A percentile compares a stretch with the other conserved stretches of the same genome.
phyloP scores from a whole-genome alignment of 2,113 vertebrate species.

The Alethe castanea region DNA sequence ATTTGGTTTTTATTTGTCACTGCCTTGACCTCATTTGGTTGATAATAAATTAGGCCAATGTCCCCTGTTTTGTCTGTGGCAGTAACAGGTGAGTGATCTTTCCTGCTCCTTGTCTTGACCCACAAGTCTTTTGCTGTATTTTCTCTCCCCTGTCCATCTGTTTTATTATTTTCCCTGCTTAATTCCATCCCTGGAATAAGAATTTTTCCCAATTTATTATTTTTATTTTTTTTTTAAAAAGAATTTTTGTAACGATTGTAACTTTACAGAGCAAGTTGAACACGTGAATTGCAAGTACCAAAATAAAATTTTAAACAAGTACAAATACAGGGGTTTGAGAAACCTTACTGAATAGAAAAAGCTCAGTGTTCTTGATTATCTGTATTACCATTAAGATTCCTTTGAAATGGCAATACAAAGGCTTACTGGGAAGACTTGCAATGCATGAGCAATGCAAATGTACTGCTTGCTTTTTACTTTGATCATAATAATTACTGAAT shows the following conservation, averaged over 20 bases:
- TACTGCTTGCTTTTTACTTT: background rate
- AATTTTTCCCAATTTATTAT: background rate
- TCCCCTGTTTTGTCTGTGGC: background rate
- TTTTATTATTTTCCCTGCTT: background rate
- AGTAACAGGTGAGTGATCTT: background rate
- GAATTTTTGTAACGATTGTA: fast-evolving
- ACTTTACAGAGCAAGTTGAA: background rate
- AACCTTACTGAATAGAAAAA: background rate
- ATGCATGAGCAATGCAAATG: background rate
- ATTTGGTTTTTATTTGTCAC: background rate
- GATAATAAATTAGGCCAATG: background rate
- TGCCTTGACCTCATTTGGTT: background rate
- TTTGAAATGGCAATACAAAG: background rate
- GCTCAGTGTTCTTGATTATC: background rate
- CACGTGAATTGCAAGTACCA: background rate
- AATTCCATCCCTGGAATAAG: background rate
- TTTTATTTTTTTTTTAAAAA: background rate
- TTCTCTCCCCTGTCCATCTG: background rate
- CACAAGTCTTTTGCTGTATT: background rate
- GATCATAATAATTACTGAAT: background rate
- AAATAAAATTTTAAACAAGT: background rate
- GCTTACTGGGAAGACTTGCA: background rate
- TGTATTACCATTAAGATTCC: background rate
- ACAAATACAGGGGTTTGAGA: background rate
- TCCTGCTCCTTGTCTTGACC: fast-evolving